Percentiles rank a stretch among this genome's conserved stretches.
Conservation (phyloP, 2,797 vertebrate genomes). For the Poeciliopsis gracilis region DNA sequence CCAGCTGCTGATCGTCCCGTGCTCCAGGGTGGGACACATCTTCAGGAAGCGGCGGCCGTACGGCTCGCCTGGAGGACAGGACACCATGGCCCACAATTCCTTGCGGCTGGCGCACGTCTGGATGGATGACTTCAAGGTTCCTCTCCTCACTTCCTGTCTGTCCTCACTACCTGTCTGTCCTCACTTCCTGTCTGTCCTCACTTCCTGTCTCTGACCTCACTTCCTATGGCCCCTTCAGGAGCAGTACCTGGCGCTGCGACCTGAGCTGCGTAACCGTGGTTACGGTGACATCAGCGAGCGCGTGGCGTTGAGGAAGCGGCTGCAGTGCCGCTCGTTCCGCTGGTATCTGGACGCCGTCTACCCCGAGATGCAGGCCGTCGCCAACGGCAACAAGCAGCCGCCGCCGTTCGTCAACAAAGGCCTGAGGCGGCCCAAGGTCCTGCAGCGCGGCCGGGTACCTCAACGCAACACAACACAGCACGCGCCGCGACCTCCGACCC, state of each 20-base stretch:
- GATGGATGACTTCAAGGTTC: slow-evolving; percentile 97
- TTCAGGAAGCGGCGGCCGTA: slow-evolving; percentile 96
- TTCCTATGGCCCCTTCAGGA: slow-evolving; percentile 78
- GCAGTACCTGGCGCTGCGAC: slow-evolving; percentile 92
- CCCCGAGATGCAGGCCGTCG: slow-evolving; percentile 92
- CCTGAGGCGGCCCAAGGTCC: slow-evolving; percentile 87
- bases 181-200: slow-evolving; percentile 6
- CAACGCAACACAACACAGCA: slow-evolving; percentile 33
- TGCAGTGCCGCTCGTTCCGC: slow-evolving; percentile 90
- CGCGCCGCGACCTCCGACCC: neutral
- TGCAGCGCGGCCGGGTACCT: slow-evolving; percentile 90
- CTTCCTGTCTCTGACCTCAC: slow-evolving; percentile 12
- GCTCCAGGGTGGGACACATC: slow-evolving; percentile 96
- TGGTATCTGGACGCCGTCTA: slow-evolving; percentile 96
- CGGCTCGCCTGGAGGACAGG: slow-evolving; percentile 92
- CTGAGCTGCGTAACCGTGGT: slow-evolving; percentile 85
- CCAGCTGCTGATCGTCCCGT: slow-evolving; percentile 92
- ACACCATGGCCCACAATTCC: slow-evolving; percentile 97
- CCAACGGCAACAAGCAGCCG: slow-evolving; percentile 84
- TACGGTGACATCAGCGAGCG: slow-evolving; percentile 92
- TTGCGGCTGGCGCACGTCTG: slow-evolving; percentile 93
- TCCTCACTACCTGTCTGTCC: slow-evolving; percentile 24
- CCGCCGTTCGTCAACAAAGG: slow-evolving; percentile 87
- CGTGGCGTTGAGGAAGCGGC: slow-evolving; percentile 81
- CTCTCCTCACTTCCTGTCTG: slow-evolving; percentile 22